phyloP scores from a whole-genome alignment of 1,140 invertebrate species.

The Macrotrachela quadricornifera region DNA sequence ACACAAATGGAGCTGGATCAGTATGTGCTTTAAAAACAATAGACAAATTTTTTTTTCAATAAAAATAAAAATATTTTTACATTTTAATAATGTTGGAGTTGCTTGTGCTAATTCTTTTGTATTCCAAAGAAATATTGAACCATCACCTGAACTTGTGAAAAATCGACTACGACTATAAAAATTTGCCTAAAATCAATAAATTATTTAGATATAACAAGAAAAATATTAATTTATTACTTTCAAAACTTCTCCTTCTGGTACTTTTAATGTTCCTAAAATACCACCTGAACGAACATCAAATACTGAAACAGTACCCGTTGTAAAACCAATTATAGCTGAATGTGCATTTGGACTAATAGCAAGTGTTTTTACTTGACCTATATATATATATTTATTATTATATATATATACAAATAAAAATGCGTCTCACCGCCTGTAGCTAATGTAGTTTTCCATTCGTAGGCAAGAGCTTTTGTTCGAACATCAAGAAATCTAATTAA shows the following conservation, averaged over 20 bases:
- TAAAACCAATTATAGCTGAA: slow-evolving; percentile 63
- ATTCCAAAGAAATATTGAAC: slow-evolving; percentile 66
- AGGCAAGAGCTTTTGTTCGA: slow-evolving; percentile 43
- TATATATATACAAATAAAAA: neutral
- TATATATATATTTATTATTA: neutral
- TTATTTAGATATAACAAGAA: neutral
- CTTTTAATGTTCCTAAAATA: slow-evolving; percentile 59
- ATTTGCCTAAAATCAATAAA: slow-evolving; percentile 37
- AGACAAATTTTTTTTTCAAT: slow-evolving; percentile 11
- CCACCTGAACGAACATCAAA: slow-evolving; percentile 63
- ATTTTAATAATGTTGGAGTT: slow-evolving; percentile 33
- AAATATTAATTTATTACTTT: slow-evolving; percentile 13
- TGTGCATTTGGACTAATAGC: slow-evolving; percentile 39
- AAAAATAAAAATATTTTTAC: slow-evolving; percentile 21
- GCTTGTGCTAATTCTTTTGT: slow-evolving; percentile 37
- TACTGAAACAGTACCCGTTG: slow-evolving; percentile 59
- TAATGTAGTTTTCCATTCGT: slow-evolving; percentile 46
- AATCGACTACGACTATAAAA: slow-evolving; percentile 59
- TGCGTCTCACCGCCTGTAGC: neutral
- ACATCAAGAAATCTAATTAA: slow-evolving; percentile 51
- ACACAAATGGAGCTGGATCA: slow-evolving; percentile 67
- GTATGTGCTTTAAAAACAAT: slow-evolving; percentile 20
- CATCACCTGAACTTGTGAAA: slow-evolving; percentile 35
- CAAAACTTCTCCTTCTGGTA: slow-evolving; percentile 63
- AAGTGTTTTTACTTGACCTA: slow-evolving; percentile 50